These are phyloP conservation scores for Kryphioiulus occultus DNA, from an alignment of 2,888 invertebrate genomes.

Conservation along the genomic window DNA sequence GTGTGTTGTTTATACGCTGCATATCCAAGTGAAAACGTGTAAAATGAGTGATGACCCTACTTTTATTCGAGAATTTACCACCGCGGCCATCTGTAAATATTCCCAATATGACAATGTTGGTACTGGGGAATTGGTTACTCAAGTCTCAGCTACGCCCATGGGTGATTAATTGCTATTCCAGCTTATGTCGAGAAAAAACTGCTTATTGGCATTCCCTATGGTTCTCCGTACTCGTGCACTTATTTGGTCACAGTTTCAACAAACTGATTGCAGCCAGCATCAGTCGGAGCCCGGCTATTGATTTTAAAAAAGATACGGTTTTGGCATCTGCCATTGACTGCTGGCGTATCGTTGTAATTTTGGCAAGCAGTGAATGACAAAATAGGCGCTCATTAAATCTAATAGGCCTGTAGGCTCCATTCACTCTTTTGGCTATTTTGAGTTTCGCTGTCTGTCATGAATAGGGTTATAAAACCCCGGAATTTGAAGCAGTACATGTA, in stretches of 20 bases:
- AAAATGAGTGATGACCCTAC: too few species aligned
- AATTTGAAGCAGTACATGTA: not conserved
- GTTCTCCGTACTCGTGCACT: not conserved
- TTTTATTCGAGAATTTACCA: too few species aligned
- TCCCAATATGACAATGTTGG: not conserved
- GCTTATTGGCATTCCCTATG: not conserved
- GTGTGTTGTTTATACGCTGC: too few species aligned
- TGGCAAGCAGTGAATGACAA: slow-evolving; percentile 14
- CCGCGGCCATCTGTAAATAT: not conserved
- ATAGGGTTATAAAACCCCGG: slow-evolving; percentile 9
- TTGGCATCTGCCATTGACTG: slow-evolving; percentile 23
- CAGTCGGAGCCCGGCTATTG: not conserved
- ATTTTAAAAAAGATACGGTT: slow-evolving; percentile 7
- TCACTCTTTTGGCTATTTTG: not conserved
- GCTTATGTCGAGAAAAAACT: not conserved
- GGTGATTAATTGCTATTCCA: not conserved
- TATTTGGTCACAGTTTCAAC: slow-evolving; percentile 9
- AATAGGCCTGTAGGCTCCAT: slow-evolving; percentile 7
- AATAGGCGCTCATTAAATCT: slow-evolving; percentile 23
- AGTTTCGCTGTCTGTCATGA: not conserved
- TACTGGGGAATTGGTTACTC: not conserved
- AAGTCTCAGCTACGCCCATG: not conserved
- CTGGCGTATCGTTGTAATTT: not conserved
- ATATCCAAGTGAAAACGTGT: too few species aligned
- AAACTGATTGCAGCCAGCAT: not conserved